Evolutionary conservation across 2,113 vertebrate species (phyloP).

Genomic region (Sturnus vulgaris): DNA sequence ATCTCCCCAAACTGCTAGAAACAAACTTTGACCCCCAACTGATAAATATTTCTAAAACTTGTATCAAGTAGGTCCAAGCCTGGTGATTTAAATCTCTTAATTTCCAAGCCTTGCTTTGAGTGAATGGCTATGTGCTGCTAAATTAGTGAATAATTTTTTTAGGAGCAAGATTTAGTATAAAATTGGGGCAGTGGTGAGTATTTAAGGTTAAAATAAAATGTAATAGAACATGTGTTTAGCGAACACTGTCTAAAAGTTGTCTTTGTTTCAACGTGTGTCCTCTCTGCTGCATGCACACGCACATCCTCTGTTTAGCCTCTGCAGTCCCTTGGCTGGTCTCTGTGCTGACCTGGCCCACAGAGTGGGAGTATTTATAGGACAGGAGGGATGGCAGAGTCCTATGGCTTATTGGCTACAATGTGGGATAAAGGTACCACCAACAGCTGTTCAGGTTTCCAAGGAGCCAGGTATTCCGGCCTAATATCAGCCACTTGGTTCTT

Average conservation of each 20-base stretch:
- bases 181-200: background rate
- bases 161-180: background rate
- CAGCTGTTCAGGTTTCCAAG: background rate
- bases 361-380: background rate
- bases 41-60: background rate
- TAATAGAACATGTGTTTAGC: background rate
- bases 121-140: background rate
- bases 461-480: background rate
- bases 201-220: constrained; percentile 2
- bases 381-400: background rate
- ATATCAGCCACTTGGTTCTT: background rate
- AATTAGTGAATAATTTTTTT: background rate
- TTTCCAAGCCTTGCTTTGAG: constrained; percentile 18
- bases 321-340: background rate
- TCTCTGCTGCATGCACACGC: background rate
- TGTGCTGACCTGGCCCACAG: background rate
- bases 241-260: background rate
- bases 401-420: background rate
- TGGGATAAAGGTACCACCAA: background rate
- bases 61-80: constrained; percentile 23
- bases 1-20: constrained; percentile 5
- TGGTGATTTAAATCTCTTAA: constrained; percentile 40
- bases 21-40: background rate
- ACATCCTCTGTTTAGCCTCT: background rate
- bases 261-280: background rate